Evolutionary conservation across 2,888 invertebrate genomes (phyloP).

Genomic region (Hanleya hanleyi): DNA sequence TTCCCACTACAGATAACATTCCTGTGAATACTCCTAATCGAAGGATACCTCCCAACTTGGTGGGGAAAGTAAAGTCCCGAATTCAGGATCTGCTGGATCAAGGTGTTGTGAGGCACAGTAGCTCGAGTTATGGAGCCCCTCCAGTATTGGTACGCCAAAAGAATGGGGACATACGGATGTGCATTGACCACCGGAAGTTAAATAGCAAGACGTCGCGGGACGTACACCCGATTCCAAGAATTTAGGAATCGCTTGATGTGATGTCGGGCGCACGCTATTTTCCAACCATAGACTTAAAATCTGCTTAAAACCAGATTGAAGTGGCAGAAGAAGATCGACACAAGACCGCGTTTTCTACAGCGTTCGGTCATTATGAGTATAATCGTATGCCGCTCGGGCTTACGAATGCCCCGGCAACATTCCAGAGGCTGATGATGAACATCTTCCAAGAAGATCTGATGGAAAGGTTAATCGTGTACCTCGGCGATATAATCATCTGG

Average conservation of each 20-base stretch:
- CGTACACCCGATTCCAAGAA: too few species aligned
- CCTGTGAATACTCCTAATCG: slow-evolving; percentile 16
- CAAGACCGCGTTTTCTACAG: slow-evolving; percentile 36
- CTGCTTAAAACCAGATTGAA: slow-evolving; percentile 15
- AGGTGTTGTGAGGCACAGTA: neutral
- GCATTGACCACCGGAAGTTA: slow-evolving; percentile 30
- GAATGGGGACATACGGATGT: slow-evolving; percentile 28
- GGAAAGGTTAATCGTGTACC: slow-evolving; percentile 19
- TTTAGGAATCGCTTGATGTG: slow-evolving; percentile 38
- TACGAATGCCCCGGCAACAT: slow-evolving; percentile 13
- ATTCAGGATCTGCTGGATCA: slow-evolving; percentile 23
- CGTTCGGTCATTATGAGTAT: slow-evolving; percentile 29
- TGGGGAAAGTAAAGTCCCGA: slow-evolving; percentile 17
- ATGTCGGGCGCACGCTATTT: slow-evolving; percentile 23
- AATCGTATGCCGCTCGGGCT: too few species aligned
- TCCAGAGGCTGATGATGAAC: slow-evolving; percentile 28
- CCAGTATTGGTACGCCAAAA: slow-evolving; percentile 39
- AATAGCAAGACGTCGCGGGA: slow-evolving; percentile 35
- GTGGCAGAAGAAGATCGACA: slow-evolving; percentile 27
- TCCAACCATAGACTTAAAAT: slow-evolving; percentile 29
- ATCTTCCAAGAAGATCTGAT: slow-evolving; percentile 23
- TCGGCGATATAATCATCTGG: slow-evolving; percentile 23
- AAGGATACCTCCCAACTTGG: slow-evolving; percentile 17
- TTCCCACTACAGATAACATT: neutral
- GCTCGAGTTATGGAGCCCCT: slow-evolving; percentile 33